These are phyloP conservation scores for Silurus asotus DNA, from an alignment of 2,113 vertebrate genomes.

Conservation along the genomic window DNA sequence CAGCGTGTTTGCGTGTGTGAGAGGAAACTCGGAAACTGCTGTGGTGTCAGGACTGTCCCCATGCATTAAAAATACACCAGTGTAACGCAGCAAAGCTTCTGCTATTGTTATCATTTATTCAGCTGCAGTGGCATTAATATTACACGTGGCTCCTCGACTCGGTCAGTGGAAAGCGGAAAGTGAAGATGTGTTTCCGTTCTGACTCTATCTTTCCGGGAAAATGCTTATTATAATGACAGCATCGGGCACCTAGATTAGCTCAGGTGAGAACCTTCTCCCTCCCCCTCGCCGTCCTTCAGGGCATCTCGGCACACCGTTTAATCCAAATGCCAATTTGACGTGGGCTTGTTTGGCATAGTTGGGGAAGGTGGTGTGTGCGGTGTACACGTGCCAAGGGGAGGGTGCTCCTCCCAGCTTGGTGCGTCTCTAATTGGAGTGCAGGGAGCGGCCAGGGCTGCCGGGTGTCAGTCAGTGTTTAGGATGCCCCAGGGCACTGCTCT, in stretches of 20 bases:
- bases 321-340: slow-evolving; percentile 79
- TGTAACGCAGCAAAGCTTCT: slow-evolving; percentile 61
- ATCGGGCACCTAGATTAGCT: slow-evolving; percentile 68
- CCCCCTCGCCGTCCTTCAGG: slow-evolving; percentile 62
- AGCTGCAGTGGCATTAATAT: slow-evolving; percentile 72
- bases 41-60: slow-evolving; percentile 66
- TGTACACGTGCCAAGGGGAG: slow-evolving; percentile 37
- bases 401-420: slow-evolving; percentile 71
- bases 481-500: slow-evolving; percentile 96
- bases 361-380: slow-evolving; percentile 17
- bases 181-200: slow-evolving; percentile 17
- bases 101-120: slow-evolving; percentile 71
- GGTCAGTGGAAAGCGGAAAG: slow-evolving; percentile 47
- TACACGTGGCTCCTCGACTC: slow-evolving; percentile 64
- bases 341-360: slow-evolving; percentile 56
- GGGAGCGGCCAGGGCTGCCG: slow-evolving; percentile 91
- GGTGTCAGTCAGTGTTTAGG: slow-evolving; percentile 99
- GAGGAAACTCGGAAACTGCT: slow-evolving; percentile 64
- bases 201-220: slow-evolving; percentile 52
- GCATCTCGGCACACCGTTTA: slow-evolving; percentile 73
- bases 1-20: slow-evolving; percentile 57
- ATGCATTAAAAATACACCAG: slow-evolving; percentile 76
- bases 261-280: slow-evolving; percentile 67
- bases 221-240: slow-evolving; percentile 72
- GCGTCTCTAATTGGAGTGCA: slow-evolving; percentile 81